Conservation (phyloP, 2,888 invertebrate genomes). For the Eudemis profundana region DNA sequence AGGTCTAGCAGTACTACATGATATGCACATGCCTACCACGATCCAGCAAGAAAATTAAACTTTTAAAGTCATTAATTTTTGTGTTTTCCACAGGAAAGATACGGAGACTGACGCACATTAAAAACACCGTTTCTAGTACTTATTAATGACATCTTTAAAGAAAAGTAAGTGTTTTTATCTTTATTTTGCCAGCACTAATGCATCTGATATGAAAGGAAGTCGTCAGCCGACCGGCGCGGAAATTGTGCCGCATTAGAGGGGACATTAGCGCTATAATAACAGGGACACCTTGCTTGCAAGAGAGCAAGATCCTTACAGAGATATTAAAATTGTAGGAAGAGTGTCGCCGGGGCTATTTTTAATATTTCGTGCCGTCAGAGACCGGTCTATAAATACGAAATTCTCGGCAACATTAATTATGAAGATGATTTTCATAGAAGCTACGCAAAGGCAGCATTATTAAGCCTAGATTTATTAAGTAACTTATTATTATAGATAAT, state of each 20-base stretch:
- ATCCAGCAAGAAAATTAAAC: too few species aligned
- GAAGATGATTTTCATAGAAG: slow-evolving; percentile 12
- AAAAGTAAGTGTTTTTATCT: slow-evolving; percentile 37
- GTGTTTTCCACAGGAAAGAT: too few species aligned
- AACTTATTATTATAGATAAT: too few species aligned
- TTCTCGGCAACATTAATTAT: slow-evolving; percentile 13
- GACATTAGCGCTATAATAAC: slow-evolving; percentile 44
- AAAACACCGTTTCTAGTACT: slow-evolving; percentile 18
- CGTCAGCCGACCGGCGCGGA: slow-evolving; percentile 44
- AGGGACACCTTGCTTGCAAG: slow-evolving; percentile 41
- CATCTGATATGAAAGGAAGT: slow-evolving; percentile 44
- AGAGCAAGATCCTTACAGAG: slow-evolving; percentile 23
- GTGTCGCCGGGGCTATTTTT: slow-evolving; percentile 29
- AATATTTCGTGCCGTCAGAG: slow-evolving; percentile 24
- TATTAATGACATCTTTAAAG: slow-evolving; percentile 15
- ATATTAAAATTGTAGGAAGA: slow-evolving; percentile 30
- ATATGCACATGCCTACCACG: too few species aligned
- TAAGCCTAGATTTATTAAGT: not conserved
- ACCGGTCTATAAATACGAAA: slow-evolving; percentile 29
- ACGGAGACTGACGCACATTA: not conserved
- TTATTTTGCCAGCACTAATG: slow-evolving; percentile 42
- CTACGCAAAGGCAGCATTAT: slow-evolving; percentile 2
- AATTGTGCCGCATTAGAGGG: slow-evolving; percentile 45
- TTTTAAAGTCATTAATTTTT: too few species aligned
- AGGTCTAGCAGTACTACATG: too few species aligned